A percentile compares a stretch with the other conserved stretches of the same genome.
Conservation (phyloP, 2,113 vertebrate genomes). For the Oreochromis aureus region DNA sequence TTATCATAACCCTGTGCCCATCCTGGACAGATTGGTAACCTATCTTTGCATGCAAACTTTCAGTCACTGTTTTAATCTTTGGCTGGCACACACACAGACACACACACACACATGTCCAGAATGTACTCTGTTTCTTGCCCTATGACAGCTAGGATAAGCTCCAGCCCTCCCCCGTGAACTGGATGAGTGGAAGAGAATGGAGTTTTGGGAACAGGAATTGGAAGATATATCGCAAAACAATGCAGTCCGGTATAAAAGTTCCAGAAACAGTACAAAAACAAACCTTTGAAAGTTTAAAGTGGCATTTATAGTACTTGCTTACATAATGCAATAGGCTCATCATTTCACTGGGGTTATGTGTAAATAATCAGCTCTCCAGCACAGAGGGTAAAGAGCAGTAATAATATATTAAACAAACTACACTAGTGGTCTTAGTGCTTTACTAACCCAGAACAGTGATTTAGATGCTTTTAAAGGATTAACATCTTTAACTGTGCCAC, state of each 20-base stretch:
- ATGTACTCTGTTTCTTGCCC: background rate
- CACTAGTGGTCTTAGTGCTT: slow-evolving; percentile 17
- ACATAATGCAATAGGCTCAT: background rate
- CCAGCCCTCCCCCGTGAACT: background rate
- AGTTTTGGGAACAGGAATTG: background rate
- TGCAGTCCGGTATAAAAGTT: background rate
- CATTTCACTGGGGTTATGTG: background rate
- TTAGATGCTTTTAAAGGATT: slow-evolving; percentile 60
- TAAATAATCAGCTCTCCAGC: background rate
- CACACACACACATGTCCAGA: too few species aligned
- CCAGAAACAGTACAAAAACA: background rate
- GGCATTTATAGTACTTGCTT: background rate
- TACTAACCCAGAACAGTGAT: slow-evolving; percentile 3
- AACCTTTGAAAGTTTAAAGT: background rate
- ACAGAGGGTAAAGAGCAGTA: background rate
- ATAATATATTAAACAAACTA: background rate
- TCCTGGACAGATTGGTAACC: background rate
- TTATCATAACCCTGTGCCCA: background rate
- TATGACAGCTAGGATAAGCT: background rate
- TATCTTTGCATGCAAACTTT: too few species aligned
- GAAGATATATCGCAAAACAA: background rate
- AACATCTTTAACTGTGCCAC: slow-evolving; percentile 28
- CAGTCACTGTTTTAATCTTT: too few species aligned
- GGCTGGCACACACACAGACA: too few species aligned
- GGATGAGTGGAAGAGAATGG: background rate